phyloP scores from a whole-genome alignment of 2,797 vertebrate genomes.

The Brachymystax lenok region DNA sequence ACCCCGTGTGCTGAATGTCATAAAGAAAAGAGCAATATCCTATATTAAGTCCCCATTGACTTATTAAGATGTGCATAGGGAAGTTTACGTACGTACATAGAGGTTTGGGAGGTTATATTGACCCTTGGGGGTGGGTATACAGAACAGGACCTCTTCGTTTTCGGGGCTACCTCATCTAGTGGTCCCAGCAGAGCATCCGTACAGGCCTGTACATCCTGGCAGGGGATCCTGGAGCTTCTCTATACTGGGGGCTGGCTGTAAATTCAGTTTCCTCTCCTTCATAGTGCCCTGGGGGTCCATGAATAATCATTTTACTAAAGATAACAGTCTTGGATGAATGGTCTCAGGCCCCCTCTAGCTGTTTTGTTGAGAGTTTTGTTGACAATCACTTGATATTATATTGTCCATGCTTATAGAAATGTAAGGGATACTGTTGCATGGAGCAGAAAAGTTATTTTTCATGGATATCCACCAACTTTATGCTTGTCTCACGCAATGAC shows the following conservation, averaged over 20 bases:
- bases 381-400: conserved; percentile 29
- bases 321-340: conserved; percentile 52
- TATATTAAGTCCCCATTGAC: conserved; percentile 47
- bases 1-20: conserved; percentile 44
- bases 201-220: conserved; percentile 54
- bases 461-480: conserved; percentile 48
- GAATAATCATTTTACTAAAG: conserved; percentile 55
- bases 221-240: conserved; percentile 59
- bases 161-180: conserved; percentile 22
- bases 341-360: conserved; percentile 44
- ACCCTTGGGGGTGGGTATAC: conserved; percentile 30
- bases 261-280: conserved; percentile 72
- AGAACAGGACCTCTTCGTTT: conserved; percentile 18
- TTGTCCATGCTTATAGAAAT: conserved; percentile 33
- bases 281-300: conserved; percentile 57
- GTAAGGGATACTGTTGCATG: conserved; percentile 27
- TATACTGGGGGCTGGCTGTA: conserved; percentile 65
- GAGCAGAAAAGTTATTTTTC: conserved; percentile 53
- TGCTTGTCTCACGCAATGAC: conserved; percentile 41
- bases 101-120: conserved; percentile 46
- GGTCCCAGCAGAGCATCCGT: conserved; percentile 43
- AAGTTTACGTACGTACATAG: conserved; percentile 56
- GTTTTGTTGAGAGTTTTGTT: conserved; percentile 27
- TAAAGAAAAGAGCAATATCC: conserved; percentile 61
- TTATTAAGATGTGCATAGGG: conserved; percentile 55